These are phyloP conservation scores for Boulengeromyrus knoepffleri DNA, from an alignment of 2,113 vertebrate species.

Conservation along the genomic window DNA sequence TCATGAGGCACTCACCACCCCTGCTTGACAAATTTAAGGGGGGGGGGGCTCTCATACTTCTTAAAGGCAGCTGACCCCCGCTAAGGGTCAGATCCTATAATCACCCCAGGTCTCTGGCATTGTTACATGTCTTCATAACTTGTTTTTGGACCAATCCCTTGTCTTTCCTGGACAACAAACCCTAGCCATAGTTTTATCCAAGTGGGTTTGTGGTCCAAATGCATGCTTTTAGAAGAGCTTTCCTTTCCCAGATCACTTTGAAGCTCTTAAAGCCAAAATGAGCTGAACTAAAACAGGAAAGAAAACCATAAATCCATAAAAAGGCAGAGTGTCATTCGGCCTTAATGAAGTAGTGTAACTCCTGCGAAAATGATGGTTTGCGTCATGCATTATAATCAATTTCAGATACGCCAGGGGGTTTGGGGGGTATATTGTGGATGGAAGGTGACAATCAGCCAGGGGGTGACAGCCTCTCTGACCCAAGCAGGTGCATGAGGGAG, in stretches of 20 bases:
- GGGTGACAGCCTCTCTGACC: neutral
- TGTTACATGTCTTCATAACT: neutral
- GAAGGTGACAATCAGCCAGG: constrained; percentile 24
- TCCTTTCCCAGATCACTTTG: neutral
- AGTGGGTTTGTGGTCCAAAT: neutral
- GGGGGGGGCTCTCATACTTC: neutral
- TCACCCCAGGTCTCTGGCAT: neutral
- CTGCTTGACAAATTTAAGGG: no score
- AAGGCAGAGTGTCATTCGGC: neutral
- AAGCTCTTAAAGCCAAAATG: neutral
- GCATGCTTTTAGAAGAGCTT: neutral
- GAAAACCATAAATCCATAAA: neutral
- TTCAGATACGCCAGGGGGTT: constrained; percentile 22
- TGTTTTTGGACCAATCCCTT: neutral
- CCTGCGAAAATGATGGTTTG: neutral
- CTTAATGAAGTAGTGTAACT: neutral
- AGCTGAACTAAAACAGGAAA: neutral
- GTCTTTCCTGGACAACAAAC: neutral
- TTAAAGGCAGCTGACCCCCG: neutral
- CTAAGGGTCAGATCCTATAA: neutral
- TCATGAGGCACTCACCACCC: no score
- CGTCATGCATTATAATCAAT: constrained; percentile 35
- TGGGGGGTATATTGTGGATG: constrained; percentile 35
- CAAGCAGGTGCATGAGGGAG: constrained; percentile 10
- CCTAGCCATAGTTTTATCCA: neutral